phyloP scores from a whole-genome alignment of 2,113 vertebrate genomes.

The Menidia beryllina region DNA sequence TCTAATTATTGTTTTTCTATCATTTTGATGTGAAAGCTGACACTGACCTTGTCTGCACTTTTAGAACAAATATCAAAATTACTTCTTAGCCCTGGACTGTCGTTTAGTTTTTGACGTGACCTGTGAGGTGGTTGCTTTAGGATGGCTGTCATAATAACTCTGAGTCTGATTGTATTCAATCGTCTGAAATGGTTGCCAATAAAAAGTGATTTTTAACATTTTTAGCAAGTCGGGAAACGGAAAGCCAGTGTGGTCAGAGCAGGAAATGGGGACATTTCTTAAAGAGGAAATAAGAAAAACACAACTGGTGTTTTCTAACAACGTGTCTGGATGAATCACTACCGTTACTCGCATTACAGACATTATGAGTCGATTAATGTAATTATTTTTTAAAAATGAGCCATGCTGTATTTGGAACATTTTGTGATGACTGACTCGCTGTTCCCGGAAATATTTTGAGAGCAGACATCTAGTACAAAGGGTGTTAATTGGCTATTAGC shows the following conservation, averaged over 20 bases:
- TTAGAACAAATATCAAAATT: not conserved
- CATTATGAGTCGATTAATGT: slow-evolving; percentile 3
- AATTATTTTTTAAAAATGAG: slow-evolving; percentile 7
- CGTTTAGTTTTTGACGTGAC: not conserved
- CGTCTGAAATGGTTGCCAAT: no score
- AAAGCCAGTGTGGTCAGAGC: no score
- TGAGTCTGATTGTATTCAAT: no score
- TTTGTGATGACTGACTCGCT: slow-evolving; percentile 11
- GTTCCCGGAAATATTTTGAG: not conserved
- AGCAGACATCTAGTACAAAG: no score
- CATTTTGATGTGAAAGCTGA: slow-evolving; percentile 7
- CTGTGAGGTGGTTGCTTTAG: no score
- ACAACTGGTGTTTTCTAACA: no score
- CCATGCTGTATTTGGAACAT: not conserved
- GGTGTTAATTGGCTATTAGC: not conserved
- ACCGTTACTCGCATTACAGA: slow-evolving; percentile 1
- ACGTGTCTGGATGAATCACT: slow-evolving; percentile 5
- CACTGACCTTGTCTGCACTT: not conserved
- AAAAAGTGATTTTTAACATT: no score
- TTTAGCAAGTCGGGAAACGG: no score
- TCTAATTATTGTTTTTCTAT: not conserved
- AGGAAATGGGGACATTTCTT: no score
- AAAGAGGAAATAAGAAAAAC: no score
- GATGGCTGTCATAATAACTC: no score
- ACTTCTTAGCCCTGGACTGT: not conserved